Evolutionary conservation across 2,113 vertebrate species (phyloP), one percentile per base, ranked within the genome.

Genomic region (Suncus etruscus): DNA sequence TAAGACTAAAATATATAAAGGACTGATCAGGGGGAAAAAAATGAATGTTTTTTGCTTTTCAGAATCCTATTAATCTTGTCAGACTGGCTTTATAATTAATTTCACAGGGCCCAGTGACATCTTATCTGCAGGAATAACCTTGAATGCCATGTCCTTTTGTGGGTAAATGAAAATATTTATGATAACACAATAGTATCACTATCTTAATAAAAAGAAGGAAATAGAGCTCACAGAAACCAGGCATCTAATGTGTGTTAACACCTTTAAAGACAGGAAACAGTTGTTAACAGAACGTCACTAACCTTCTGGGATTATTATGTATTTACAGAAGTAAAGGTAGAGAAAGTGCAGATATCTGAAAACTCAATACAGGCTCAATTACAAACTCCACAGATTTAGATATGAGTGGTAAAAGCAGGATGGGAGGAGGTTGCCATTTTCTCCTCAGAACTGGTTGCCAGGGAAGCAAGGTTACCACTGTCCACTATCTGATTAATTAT

Each of bases 151-250:
- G 39, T 81, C 63, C 63, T 79, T 96, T 74, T 74, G 31, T 80
- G 91, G 61, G 39, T 39, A 76, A 85, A 90, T 91, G 77, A 92
- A 92, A 93, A 58, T 75, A 81, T 91, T 66, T 91, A 45, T 90
- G 83, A 81, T 80, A 58, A 51, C 63, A 66, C 22, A 83, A 48
- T 39, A 90, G 24, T 61, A 66, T 85, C 79, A 9, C 8, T 86
- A 84, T 39, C 54, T 61, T 69, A 25, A 81, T 54, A 73, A 63
- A 89, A 63, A 78, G 54, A 72, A 83, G 4, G 22, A 86, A 77
- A 81, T 32, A 65, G 84, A 86, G 89, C 25, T 87, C 66, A 4
- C 8, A 3, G 24, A 78, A 72, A 51, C 25, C 61, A 6, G 0
- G 69, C 27, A n/a, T 31, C 58, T 39, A n/a, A 65, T 61, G 50